These are phyloP conservation scores for Drosophila nasuta DNA, from an alignment of 1,140 invertebrate species.

Conservation along the genomic window DNA sequence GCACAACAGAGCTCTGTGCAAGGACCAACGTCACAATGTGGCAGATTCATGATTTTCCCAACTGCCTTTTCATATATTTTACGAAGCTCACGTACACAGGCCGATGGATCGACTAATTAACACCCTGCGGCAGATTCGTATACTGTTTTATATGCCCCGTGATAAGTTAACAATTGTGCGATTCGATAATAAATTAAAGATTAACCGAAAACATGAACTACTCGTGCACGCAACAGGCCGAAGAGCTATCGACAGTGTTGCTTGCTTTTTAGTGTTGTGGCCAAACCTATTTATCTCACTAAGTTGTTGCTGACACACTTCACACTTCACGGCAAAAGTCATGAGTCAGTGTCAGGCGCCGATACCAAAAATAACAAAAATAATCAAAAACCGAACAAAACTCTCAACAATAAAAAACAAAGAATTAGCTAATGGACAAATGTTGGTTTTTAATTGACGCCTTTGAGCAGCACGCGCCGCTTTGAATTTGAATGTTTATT, in stretches of 20 bases:
- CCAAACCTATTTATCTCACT: constrained; percentile 37
- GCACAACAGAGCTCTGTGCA: constrained; percentile 6
- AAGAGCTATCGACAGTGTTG: not conserved
- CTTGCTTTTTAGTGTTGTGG: not conserved
- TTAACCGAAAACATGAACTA: constrained; percentile 15
- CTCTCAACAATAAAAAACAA: constrained; percentile 20
- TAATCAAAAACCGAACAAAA: not conserved
- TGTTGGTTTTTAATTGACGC: constrained; percentile 72
- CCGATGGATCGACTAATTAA: constrained; percentile 59
- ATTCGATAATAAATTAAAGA: constrained; percentile 26
- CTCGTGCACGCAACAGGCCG: constrained; percentile 3
- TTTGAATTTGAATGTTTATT: constrained; percentile 47
- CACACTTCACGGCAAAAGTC: constrained; percentile 35
- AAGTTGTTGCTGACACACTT: constrained; percentile 65
- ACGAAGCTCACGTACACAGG: constrained; percentile 48
- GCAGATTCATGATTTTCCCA: constrained; percentile 29
- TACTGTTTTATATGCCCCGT: constrained; percentile 9
- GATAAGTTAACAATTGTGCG: constrained; percentile 20
- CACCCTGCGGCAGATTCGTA: constrained; percentile 62
- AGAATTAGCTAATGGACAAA: constrained; percentile 65
- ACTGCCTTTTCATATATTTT: constrained; percentile 6
- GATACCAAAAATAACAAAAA: constrained; percentile 22
- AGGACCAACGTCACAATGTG: constrained; percentile 43
- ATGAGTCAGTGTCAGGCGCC: constrained; percentile 60
- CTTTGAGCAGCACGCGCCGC: constrained; percentile 74